A percentile compares a stretch with the other conserved stretches of the same genome.
Evolutionary conservation across 2,113 vertebrate genomes (phyloP).

Genomic region (Ictidomys tridecemlineatus): DNA sequence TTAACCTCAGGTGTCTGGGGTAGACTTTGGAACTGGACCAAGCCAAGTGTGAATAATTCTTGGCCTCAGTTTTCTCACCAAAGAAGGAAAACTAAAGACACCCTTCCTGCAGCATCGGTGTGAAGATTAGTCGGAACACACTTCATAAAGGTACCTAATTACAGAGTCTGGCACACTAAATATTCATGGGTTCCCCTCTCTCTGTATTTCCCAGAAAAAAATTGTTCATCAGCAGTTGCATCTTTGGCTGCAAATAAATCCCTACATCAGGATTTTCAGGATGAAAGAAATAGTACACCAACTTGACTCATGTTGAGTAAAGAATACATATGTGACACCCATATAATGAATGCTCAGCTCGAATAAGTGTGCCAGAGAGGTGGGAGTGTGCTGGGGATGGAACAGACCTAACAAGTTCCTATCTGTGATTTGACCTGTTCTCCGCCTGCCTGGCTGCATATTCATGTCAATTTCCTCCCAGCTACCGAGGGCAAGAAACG

Average conservation of each 20-base stretch:
- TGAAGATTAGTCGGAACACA: not conserved
- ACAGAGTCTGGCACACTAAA: not conserved
- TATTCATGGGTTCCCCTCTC: not conserved
- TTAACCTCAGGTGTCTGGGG: not conserved
- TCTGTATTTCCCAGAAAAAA: not conserved
- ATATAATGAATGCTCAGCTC: constrained; percentile 28
- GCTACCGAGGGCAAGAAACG: constrained; percentile 67
- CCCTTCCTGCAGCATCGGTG: not conserved
- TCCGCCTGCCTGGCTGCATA: constrained; percentile 73
- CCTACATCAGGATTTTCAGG: not conserved
- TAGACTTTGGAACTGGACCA: not conserved
- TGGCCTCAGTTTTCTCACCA: not conserved
- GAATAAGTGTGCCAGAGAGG: not conserved
- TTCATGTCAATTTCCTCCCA: constrained; percentile 76
- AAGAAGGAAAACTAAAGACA: not conserved
- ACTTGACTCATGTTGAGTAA: constrained; percentile 7
- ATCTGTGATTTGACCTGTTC: constrained; percentile 75
- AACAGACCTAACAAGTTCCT: constrained; percentile 67
- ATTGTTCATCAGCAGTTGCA: not conserved
- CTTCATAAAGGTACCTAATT: too few relatives aligned
- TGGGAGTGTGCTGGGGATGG: not conserved
- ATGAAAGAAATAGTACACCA: constrained; percentile 47
- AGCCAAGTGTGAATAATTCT: not conserved
- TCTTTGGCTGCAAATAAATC: not conserved
- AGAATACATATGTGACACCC: constrained; percentile 35